Base-by-base conservation (phyloP, 1,140 invertebrate species). In the Thaumatotibia leucotreta region DNA sequence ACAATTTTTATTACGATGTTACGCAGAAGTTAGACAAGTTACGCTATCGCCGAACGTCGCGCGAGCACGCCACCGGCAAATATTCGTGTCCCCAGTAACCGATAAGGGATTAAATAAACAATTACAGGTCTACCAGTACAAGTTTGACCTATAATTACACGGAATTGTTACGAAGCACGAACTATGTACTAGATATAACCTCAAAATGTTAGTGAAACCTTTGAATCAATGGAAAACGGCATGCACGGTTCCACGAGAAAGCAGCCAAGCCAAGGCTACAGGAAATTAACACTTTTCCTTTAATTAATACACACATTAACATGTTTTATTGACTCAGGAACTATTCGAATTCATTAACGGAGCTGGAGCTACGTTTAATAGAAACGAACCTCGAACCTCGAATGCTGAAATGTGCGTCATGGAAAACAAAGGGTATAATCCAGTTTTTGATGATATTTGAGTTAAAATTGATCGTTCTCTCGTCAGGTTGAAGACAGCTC, bases 1-100 rank as follows among this genome's bases (percentile, higher is more conserved):
- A 77, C 76, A 80, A 81, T 81, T 86, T 83, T 77, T 82, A 79
- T 73, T 73, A 72, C 73, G 67, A 80, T 77, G 73, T 81, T 70
- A 70, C 70, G 63, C 70, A 69, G 65, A 79, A 81, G 68, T 81
- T 77, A 68, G 69, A 74, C 70, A 68, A 82, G 80, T 84, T 84
- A 88, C 85, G 85, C 76, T 63, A 84, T 29, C 27, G 52, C 52
- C 52, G 27, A 54, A 54, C 23, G 50, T 24, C 24, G 24, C 11
- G 9, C 17, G 29, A 9, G 9, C 32, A 62, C 61, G 61, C 61
- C 4, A 62, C 32, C 52, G n/a, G 6, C 52, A 58, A 58, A 31
- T 58, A 17, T 58, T 58, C 52, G 27, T 58, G 52, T 58, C 14
- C 27, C 29, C 52, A 27, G 17, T 29, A 58, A 22, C n/a, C 24